Evolutionary conservation across 2,797 vertebrate genomes (phyloP).

Genomic region (Strix occidentalis): DNA sequence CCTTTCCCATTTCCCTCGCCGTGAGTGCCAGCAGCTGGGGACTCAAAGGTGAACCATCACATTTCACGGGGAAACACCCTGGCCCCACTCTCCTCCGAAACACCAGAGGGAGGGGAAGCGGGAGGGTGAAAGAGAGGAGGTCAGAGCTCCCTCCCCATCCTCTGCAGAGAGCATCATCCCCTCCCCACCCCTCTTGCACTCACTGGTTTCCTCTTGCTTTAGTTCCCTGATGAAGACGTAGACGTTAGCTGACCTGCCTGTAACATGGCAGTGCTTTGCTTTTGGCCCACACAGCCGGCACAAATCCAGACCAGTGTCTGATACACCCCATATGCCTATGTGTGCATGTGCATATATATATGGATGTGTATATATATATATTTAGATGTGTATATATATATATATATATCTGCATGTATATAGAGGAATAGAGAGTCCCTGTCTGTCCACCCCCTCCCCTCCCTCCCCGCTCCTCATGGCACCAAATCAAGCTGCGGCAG

Average conservation of each 20-base stretch:
- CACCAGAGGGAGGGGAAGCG: background rate
- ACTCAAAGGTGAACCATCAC: constrained; percentile 60
- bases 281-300: constrained; percentile 51
- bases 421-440: constrained; percentile 18
- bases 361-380: background rate
- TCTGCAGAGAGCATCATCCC: background rate
- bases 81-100: background rate
- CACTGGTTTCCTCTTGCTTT: background rate
- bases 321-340: background rate
- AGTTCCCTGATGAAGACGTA: constrained; percentile 28
- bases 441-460: constrained; percentile 24
- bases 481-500: constrained; percentile 77
- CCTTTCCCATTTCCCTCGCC: constrained; percentile 27
- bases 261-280: constrained; percentile 54
- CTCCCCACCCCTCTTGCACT: background rate
- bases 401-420: background rate
- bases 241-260: constrained; percentile 2
- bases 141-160: background rate
- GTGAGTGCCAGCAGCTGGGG: constrained; percentile 53
- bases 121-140: background rate
- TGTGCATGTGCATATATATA: background rate
- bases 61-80: constrained; percentile 63
- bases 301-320: constrained; percentile 31
- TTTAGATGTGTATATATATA: background rate
- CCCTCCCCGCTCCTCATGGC: constrained; percentile 60